Evolutionary conservation across 2,797 vertebrate species (phyloP).

Genomic region (Adrianichthys oophorus): DNA sequence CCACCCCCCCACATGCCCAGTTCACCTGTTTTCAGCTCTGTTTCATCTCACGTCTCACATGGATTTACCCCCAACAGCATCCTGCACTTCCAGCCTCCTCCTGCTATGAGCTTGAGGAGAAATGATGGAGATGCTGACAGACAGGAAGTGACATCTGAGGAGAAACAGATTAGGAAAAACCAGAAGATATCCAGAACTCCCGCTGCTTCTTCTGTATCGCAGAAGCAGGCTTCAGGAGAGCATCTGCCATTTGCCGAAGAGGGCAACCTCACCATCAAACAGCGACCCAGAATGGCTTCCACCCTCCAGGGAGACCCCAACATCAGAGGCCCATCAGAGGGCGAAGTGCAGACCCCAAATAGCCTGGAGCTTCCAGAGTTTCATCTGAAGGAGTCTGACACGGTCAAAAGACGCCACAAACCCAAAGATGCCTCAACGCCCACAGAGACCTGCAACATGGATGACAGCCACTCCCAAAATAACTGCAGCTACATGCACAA

Average conservation of each 20-base stretch:
- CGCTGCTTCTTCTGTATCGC: slow-evolving; percentile 44
- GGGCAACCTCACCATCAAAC: slow-evolving; percentile 94
- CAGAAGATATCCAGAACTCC: slow-evolving; percentile 44
- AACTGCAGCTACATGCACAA: slow-evolving; percentile 71
- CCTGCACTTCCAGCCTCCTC: slow-evolving; percentile 51
- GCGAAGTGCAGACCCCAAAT: slow-evolving; percentile 31
- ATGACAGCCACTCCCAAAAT: slow-evolving; percentile 70
- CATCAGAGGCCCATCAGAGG: slow-evolving; percentile 16
- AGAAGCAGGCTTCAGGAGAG: slow-evolving; percentile 80
- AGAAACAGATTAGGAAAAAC: slow-evolving; percentile 61
- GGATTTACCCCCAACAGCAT: slow-evolving; percentile 20
- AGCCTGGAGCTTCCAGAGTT: slow-evolving; percentile 78
- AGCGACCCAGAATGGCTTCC: slow-evolving; percentile 80
- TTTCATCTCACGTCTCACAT: slow-evolving; percentile 13
- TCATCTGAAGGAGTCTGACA: slow-evolving; percentile 93
- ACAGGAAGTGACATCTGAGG: slow-evolving; percentile 46
- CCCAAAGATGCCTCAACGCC: slow-evolving; percentile 75
- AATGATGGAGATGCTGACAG: slow-evolving; percentile 51
- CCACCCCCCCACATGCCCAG: slow-evolving; percentile 33
- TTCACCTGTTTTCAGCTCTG: slow-evolving; percentile 39
- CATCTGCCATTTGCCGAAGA: slow-evolving; percentile 92
- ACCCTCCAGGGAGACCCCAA: slow-evolving; percentile 29
- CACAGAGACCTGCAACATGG: slow-evolving; percentile 58
- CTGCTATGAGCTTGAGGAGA: slow-evolving; percentile 59
- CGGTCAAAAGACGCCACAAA: slow-evolving; percentile 89